phyloP scores from a whole-genome alignment of 1,140 invertebrate genomes.

The Lucilia cuprina region DNA sequence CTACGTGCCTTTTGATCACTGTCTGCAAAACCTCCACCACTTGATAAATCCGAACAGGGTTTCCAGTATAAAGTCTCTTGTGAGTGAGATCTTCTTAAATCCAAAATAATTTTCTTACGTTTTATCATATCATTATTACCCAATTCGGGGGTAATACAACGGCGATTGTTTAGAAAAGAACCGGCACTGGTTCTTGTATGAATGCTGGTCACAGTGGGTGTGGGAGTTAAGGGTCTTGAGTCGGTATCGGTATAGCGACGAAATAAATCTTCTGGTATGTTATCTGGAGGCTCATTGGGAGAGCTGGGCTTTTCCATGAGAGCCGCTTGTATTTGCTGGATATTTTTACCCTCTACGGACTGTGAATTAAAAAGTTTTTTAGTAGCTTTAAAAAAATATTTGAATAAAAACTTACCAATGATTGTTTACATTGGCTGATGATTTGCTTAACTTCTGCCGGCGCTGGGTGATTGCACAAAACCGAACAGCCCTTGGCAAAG shows the following conservation, averaged over 20 bases:
- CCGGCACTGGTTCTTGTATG: slow-evolving; percentile 61
- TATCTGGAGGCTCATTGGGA: slow-evolving; percentile 47
- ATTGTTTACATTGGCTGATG: slow-evolving; percentile 74
- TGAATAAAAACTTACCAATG: slow-evolving; percentile 67
- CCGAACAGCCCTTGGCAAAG: slow-evolving; percentile 77
- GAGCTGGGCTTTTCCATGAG: slow-evolving; percentile 1
- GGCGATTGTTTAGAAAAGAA: slow-evolving; percentile 57
- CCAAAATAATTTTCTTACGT: slow-evolving; percentile 59
- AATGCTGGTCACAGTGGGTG: slow-evolving; percentile 73
- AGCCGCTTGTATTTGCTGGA: slow-evolving; percentile 39
- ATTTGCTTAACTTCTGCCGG: slow-evolving; percentile 76
- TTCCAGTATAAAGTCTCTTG: slow-evolving; percentile 62
- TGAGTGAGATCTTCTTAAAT: slow-evolving; percentile 55
- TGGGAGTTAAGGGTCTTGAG: slow-evolving; percentile 77
- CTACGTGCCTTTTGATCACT: slow-evolving; percentile 52
- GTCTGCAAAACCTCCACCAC: slow-evolving; percentile 45
- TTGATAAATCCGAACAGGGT: slow-evolving; percentile 58
- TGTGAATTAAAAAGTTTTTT: neutral
- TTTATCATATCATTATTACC: slow-evolving; percentile 59
- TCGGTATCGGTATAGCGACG: slow-evolving; percentile 80
- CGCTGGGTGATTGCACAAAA: slow-evolving; percentile 82
- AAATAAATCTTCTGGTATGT: slow-evolving; percentile 70
- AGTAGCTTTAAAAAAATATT: neutral
- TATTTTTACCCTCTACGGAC: slow-evolving; percentile 39
- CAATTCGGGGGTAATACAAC: slow-evolving; percentile 66